phyloP scores from a whole-genome alignment of 2,888 invertebrate genomes.

The Zygogramma bicolorata region DNA sequence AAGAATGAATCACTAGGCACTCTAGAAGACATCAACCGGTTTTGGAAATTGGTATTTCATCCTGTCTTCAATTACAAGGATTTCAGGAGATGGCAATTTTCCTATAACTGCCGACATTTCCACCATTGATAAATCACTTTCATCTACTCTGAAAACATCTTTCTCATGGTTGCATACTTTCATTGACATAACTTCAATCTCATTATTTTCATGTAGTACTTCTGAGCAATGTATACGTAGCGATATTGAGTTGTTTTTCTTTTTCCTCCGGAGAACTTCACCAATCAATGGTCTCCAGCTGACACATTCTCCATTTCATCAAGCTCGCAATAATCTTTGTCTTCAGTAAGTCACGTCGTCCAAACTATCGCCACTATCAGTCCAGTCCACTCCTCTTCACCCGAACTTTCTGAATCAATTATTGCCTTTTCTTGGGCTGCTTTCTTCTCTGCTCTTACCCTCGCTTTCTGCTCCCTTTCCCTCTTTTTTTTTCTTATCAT shows the following conservation, averaged over 20 bases:
- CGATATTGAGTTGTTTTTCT: not conserved
- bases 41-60: not conserved
- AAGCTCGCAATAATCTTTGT: not conserved
- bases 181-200: not conserved
- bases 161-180: not conserved
- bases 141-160: not conserved
- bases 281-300: not conserved
- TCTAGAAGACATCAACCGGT: not conserved
- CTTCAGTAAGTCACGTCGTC: not conserved
- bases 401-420: not conserved
- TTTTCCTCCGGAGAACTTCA: not conserved
- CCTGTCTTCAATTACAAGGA: not conserved
- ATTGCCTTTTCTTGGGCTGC: not conserved
- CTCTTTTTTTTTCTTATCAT: not conserved
- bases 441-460: not conserved
- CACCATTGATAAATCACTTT: not conserved
- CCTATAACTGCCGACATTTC: not conserved
- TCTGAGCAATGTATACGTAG: not conserved
- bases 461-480: not conserved
- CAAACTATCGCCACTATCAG: not conserved
- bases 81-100: not conserved
- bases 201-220: not conserved
- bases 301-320: not conserved
- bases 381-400: not conserved
- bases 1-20: not conserved